These are phyloP conservation scores for Semotilus atromaculatus DNA, from an alignment of 2,797 vertebrate species.

Conservation along the genomic window DNA sequence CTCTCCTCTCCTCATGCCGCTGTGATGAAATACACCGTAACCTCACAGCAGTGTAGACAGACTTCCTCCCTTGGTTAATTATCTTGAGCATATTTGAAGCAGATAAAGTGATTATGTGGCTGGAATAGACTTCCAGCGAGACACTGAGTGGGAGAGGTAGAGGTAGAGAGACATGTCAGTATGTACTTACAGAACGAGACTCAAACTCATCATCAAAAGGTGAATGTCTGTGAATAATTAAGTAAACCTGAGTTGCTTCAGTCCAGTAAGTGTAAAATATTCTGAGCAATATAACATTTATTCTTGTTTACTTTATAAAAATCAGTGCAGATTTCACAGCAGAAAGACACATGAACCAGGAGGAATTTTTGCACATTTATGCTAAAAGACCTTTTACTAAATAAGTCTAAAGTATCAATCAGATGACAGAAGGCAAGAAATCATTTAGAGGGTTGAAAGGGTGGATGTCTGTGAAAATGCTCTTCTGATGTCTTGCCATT, in stretches of 20 bases:
- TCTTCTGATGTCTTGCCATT: not conserved
- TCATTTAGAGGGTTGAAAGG: too few species aligned
- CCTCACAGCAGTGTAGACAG: slow-evolving; percentile 77
- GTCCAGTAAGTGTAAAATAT: not conserved
- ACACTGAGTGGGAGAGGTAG: slow-evolving; percentile 66
- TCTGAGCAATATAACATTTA: not conserved
- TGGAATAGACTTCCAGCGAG: slow-evolving; percentile 81
- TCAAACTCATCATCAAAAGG: not conserved
- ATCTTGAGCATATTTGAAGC: slow-evolving; percentile 83
- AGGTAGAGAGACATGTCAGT: slow-evolving; percentile 64
- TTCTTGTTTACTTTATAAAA: not conserved
- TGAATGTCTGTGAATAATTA: not conserved
- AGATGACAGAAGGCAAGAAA: not conserved
- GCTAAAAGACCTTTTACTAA: too few species aligned
- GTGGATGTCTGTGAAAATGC: not conserved
- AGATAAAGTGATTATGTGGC: slow-evolving; percentile 82
- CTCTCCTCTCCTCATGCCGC: slow-evolving; percentile 55
- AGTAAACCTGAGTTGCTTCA: not conserved
- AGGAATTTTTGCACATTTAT: not conserved
- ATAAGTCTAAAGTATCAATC: too few species aligned
- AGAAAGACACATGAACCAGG: not conserved
- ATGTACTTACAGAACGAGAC: slow-evolving; percentile 40
- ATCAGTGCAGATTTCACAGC: not conserved
- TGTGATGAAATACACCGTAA: slow-evolving; percentile 67
- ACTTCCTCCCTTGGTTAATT: slow-evolving; percentile 83